These are phyloP conservation scores for Periparus ater DNA, from an alignment of 2,797 vertebrate species.

Conservation along the genomic window DNA sequence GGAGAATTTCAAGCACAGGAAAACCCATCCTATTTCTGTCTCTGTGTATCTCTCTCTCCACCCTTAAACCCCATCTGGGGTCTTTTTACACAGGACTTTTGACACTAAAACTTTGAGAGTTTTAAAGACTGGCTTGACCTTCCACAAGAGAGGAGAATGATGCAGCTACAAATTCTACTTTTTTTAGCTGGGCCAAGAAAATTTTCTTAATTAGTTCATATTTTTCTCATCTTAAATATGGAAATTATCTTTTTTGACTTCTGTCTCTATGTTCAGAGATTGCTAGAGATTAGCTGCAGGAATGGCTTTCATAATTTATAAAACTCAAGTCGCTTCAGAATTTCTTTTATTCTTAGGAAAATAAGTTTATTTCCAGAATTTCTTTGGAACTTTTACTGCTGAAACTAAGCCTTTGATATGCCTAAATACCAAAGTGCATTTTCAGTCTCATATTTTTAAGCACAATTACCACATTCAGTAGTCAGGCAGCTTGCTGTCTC, in stretches of 20 bases:
- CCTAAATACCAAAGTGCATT: neutral
- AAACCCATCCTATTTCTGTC: neutral
- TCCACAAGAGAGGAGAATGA: neutral
- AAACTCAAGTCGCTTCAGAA: neutral
- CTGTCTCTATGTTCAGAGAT: neutral
- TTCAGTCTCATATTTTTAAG: neutral
- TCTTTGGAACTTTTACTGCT: neutral
- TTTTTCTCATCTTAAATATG: neutral
- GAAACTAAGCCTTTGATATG: neutral
- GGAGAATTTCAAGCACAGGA: neutral
- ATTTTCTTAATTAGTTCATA: neutral
- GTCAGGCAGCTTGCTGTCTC: neutral
- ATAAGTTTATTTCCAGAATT: neutral
- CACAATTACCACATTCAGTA: neutral
- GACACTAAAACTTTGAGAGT: neutral
- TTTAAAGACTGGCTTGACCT: neutral
- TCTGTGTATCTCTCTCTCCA: neutral
- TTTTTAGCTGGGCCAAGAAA: neutral
- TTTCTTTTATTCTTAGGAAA: neutral
- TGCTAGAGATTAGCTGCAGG: neutral
- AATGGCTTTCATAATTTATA: neutral
- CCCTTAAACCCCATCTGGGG: fast-evolving
- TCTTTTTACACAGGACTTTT: neutral
- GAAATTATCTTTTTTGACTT: neutral
- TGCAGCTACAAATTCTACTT: neutral